Percentiles rank a stretch among this genome's conserved stretches.
Evolutionary conservation across 2,888 invertebrate genomes (phyloP).

Genomic region (Clistopyga incitator): DNA sequence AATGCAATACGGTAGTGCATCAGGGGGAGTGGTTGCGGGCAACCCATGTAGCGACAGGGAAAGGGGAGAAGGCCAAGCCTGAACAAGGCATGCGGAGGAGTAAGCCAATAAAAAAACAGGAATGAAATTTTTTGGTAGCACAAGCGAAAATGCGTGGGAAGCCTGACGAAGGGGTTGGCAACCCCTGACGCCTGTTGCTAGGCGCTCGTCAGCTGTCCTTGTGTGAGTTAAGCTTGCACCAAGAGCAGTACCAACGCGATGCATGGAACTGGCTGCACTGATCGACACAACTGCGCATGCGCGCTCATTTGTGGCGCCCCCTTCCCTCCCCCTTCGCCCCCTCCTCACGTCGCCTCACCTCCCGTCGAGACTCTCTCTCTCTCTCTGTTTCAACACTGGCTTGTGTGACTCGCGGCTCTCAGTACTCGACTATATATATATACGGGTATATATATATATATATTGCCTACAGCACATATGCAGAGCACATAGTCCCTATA

Average conservation of each 20-base stretch:
- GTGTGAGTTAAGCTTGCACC: conserved; percentile 63
- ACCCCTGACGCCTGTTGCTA: conserved; percentile 81
- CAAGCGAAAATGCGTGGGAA: conserved; percentile 48
- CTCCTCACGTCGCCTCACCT: conserved; percentile 25
- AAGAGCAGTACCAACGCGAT: conserved; percentile 38
- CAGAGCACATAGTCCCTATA: conserved; percentile 11
- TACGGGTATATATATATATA: conserved; percentile 8
- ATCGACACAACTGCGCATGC: conserved; percentile 66
- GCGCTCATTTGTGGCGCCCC: conserved; percentile 57
- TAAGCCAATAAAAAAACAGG: too few relatives aligned
- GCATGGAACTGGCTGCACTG: conserved; percentile 61
- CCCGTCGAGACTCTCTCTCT: conserved; percentile 4
- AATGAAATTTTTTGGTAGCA: too few relatives aligned
- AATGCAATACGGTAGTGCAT: too few relatives aligned
- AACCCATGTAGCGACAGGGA: too few relatives aligned
- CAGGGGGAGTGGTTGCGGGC: too few relatives aligned
- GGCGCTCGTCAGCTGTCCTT: conserved; percentile 75
- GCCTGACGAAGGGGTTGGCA: conserved; percentile 73
- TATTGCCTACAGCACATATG: neutral
- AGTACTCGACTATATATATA: conserved; percentile 26
- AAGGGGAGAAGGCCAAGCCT: too few relatives aligned
- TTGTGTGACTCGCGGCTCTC: conserved; percentile 18
- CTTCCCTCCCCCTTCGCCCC: neutral
- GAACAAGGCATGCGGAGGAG: too few relatives aligned
- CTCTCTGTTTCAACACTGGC: conserved; percentile 19